Evolutionary conservation across 2,797 vertebrate genomes (phyloP).

Genomic region (Enoplosus armatus): DNA sequence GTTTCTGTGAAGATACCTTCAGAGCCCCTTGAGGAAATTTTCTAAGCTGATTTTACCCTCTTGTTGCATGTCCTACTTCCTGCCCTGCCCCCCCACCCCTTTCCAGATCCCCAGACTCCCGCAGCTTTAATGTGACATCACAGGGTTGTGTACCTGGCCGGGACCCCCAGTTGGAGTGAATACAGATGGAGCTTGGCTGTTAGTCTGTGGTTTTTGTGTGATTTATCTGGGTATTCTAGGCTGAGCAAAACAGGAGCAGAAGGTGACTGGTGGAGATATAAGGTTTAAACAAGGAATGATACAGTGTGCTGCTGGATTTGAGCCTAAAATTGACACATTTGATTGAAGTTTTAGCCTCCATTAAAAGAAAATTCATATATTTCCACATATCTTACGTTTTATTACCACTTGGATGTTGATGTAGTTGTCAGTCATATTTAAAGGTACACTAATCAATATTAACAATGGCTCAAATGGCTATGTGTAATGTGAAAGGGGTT

Average conservation of each 20-base stretch:
- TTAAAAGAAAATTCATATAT: neutral
- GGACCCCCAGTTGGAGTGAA: conserved; percentile 55
- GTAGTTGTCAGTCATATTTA: neutral
- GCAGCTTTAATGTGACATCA: conserved; percentile 74
- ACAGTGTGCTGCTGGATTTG: neutral
- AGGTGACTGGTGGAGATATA: conserved; percentile 20
- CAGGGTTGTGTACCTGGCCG: conserved; percentile 66
- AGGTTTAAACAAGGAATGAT: conserved; percentile 11
- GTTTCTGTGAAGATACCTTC: conserved; percentile 64
- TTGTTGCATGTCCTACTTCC: conserved; percentile 71
- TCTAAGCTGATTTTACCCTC: conserved; percentile 70
- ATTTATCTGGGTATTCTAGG: conserved; percentile 44
- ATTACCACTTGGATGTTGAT: neutral
- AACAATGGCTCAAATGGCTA: neutral
- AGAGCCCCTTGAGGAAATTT: conserved; percentile 60
- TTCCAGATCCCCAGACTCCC: conserved; percentile 65
- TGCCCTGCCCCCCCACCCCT: conserved; percentile 50
- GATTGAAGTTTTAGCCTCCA: neutral
- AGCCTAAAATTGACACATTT: neutral
- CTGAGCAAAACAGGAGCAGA: conserved; percentile 32
- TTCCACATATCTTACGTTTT: neutral
- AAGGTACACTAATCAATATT: neutral
- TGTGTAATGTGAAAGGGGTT: neutral
- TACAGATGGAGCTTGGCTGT: conserved; percentile 55
- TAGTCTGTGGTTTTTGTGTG: conserved; percentile 43